phyloP scores from a whole-genome alignment of 2,888 invertebrate species.

The Drosophila siamana region DNA sequence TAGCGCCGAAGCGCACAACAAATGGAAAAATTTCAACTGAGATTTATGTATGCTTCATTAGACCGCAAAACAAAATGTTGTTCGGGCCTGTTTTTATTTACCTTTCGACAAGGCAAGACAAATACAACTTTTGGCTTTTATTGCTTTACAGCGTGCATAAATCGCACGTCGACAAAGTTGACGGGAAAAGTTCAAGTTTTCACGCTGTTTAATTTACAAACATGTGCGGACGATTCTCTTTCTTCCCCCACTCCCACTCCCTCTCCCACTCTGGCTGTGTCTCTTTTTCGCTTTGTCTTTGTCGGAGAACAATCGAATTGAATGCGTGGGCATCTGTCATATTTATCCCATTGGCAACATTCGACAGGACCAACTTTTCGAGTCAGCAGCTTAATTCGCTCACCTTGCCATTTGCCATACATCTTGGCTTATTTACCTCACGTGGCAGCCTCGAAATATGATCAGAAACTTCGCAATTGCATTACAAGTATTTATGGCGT shows the following conservation, averaged over 20 bases:
- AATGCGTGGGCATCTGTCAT: constrained; percentile 7
- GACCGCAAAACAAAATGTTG: constrained; percentile 38
- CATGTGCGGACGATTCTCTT: constrained; percentile 6
- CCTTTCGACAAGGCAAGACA: constrained; percentile 50
- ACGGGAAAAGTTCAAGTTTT: constrained; percentile 45
- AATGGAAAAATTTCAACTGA: constrained; percentile 34
- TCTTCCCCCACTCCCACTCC: neutral
- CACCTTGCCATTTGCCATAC: constrained; percentile 27
- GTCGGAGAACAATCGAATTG: constrained; percentile 16
- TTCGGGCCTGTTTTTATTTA: constrained; percentile 55
- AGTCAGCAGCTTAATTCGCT: constrained; percentile 2
- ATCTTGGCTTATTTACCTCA: neutral
- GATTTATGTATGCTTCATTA: constrained; percentile 61
- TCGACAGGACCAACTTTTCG: constrained; percentile 18
- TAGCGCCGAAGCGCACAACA: constrained; percentile 15
- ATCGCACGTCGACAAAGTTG: constrained; percentile 26
- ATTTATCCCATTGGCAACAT: constrained; percentile 14
- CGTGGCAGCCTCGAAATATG: constrained; percentile 13
- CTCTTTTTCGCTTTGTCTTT: neutral
- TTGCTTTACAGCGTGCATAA: constrained; percentile 30
- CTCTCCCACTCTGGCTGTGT: too few species aligned
- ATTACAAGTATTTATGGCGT: neutral
- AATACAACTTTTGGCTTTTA: constrained; percentile 51
- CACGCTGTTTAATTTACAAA: constrained; percentile 35
- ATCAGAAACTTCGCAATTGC: constrained; percentile 23